Evolutionary conservation across 2,113 vertebrate species (phyloP).

Genomic region (Phasianus colchicus): DNA sequence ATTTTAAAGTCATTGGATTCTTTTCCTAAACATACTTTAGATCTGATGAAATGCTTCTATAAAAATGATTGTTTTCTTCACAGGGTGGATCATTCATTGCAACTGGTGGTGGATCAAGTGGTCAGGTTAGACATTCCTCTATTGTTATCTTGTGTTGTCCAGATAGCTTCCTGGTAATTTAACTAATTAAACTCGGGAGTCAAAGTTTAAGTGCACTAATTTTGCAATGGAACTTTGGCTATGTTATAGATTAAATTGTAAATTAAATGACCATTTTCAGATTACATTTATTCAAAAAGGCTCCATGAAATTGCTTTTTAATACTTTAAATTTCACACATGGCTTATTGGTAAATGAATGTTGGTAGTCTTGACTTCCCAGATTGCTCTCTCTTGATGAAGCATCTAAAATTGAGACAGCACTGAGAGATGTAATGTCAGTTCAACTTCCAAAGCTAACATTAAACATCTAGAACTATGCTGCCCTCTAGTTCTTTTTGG

Average conservation of each 20-base stretch:
- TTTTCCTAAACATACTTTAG: not conserved
- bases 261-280: not conserved
- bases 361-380: not conserved
- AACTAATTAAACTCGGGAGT: not conserved
- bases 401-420: not conserved
- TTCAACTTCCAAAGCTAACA: not conserved
- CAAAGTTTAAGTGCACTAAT: not conserved
- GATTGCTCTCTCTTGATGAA: not conserved
- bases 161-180: not conserved
- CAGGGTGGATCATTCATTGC: constrained; percentile 64
- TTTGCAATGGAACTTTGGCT: not conserved
- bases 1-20: not conserved
- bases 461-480: not conserved
- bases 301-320: not conserved
- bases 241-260: not conserved
- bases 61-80: constrained; percentile 3
- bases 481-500: not conserved
- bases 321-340: not conserved
- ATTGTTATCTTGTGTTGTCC: not conserved
- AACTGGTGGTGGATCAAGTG: not conserved
- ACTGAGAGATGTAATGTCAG: not conserved
- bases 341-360: not conserved
- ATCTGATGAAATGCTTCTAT: not conserved
- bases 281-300: not conserved
- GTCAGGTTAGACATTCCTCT: constrained; percentile 51